Percentiles rank a stretch among this genome's conserved stretches.
phyloP scores from a whole-genome alignment of 2,797 vertebrate species.

The Channa striata region DNA sequence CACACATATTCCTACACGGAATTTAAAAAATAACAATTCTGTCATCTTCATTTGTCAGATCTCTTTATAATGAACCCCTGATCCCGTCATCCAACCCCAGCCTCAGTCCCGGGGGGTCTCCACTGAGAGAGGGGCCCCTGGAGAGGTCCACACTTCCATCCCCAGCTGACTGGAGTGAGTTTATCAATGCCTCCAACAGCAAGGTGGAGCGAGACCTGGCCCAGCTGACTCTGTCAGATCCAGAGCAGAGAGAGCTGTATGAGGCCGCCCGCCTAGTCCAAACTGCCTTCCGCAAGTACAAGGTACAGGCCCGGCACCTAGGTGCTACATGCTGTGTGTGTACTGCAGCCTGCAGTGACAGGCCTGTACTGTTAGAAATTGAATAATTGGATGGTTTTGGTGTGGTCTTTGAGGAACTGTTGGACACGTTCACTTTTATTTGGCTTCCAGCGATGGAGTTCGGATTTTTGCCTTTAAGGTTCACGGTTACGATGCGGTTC shows the following conservation, averaged over 20 bases:
- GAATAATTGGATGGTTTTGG: conserved; percentile 35
- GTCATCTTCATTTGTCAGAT: conserved; percentile 80
- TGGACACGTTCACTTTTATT: conserved; percentile 32
- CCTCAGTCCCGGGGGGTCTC: conserved; percentile 93
- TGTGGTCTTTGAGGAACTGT: conserved; percentile 24
- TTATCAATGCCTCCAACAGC: conserved; percentile 96
- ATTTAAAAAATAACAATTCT: not conserved
- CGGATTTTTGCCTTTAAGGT: conserved; percentile 35
- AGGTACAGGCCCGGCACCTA: conserved; percentile 86
- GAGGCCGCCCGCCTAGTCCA: conserved; percentile 98
- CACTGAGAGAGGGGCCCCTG: conserved; percentile 88
- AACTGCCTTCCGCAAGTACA: conserved; percentile 99
- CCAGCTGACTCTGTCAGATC: conserved; percentile 97
- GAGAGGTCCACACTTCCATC: conserved; percentile 93
- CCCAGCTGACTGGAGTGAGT: conserved; percentile 96
- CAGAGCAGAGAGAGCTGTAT: conserved; percentile 98
- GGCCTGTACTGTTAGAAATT: conserved; percentile 44
- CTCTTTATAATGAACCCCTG: conserved; percentile 93
- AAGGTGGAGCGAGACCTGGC: conserved; percentile 98
- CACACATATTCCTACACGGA: not conserved
- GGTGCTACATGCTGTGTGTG: conserved; percentile 59
- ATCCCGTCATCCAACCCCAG: conserved; percentile 94
- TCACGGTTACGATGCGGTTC: conserved; percentile 36
- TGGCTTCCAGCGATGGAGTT: conserved; percentile 24
- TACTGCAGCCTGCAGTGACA: conserved; percentile 45